Evolutionary conservation across 2,797 vertebrate genomes (phyloP), one percentile per base, ranked within the genome.

Genomic region (Cyclura pinguis): DNA sequence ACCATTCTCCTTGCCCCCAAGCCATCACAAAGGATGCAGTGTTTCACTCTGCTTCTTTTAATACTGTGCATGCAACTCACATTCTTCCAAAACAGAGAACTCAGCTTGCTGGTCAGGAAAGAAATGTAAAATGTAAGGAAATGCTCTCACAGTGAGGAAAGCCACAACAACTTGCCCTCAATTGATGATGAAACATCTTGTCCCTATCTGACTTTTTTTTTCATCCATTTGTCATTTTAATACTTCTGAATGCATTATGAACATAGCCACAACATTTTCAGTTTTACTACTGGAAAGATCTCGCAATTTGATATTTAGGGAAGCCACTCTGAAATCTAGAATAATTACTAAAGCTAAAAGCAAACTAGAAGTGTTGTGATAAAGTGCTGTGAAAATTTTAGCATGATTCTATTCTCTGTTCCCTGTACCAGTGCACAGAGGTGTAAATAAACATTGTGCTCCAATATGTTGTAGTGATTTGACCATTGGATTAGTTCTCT

Each of bases 21-120:
- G 13, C 24, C 83, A 50, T 50, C 84, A 89, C 88, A 89, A 92
- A 78, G 80, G 38, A 78, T 8, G 24, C 85, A 92, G 84, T 89
- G 84, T 87, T 55, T 83, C 10, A 7, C 38, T 84, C 5, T 50
- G 67, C 3, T 77, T n/a, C 47, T 76, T 85, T 74, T 6, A 50
- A 62, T 35, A 42, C 10, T 0, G 0, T 27, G 47, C 42, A 64
- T 1, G 80, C 85, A 73, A 24, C 22, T 14, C 72, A 24, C 2
- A 52, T 83, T 86, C 81, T 81, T 84, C 64, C 72, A 38, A 88
- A 80, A 32, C 67, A 50, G 24, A 55, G 80, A 91, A 64, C 78
- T 80, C 35, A 4, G 10, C 32, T 84, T 86, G 80, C 35, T 50
- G 55, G 6, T 47, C 69, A 14, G 0, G 47, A 88, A 91, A 80